These are phyloP conservation scores for Poeciliopsis turrubarensis DNA, from an alignment of 2,113 vertebrate genomes.

Conservation along the genomic window DNA sequence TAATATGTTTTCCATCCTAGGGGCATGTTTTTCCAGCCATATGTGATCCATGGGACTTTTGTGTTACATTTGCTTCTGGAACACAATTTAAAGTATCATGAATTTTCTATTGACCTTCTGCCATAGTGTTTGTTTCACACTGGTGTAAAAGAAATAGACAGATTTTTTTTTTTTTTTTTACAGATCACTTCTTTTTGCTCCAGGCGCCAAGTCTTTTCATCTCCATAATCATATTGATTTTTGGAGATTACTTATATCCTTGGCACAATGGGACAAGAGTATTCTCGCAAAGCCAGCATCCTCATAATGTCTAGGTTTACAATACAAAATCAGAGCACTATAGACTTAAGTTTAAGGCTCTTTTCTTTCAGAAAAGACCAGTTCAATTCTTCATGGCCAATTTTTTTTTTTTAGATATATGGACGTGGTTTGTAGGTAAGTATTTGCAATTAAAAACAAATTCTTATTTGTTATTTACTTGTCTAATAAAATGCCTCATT, in stretches of 20 bases:
- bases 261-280: neutral
- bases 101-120: slow-evolving; percentile 64
- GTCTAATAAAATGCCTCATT: no score
- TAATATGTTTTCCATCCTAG: slow-evolving; percentile 50
- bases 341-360: no score
- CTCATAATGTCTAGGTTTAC: no score
- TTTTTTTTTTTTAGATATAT: no score
- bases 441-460: no score
- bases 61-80: slow-evolving; percentile 39
- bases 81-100: slow-evolving; percentile 53
- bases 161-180: neutral
- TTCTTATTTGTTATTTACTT: no score
- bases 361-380: no score
- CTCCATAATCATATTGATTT: slow-evolving; percentile 57
- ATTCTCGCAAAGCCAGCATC: slow-evolving; percentile 31
- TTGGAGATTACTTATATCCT: slow-evolving; percentile 32
- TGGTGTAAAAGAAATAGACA: slow-evolving; percentile 9
- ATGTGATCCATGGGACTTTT: slow-evolving; percentile 53
- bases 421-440: no score
- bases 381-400: no score
- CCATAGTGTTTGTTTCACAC: slow-evolving; percentile 39
- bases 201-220: slow-evolving; percentile 49
- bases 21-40: slow-evolving; percentile 41
- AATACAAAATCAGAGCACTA: no score
- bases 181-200: slow-evolving; percentile 43